These are phyloP conservation scores for Ametastegia equiseti DNA, from an alignment of 2,888 invertebrate species.

Conservation along the genomic window DNA sequence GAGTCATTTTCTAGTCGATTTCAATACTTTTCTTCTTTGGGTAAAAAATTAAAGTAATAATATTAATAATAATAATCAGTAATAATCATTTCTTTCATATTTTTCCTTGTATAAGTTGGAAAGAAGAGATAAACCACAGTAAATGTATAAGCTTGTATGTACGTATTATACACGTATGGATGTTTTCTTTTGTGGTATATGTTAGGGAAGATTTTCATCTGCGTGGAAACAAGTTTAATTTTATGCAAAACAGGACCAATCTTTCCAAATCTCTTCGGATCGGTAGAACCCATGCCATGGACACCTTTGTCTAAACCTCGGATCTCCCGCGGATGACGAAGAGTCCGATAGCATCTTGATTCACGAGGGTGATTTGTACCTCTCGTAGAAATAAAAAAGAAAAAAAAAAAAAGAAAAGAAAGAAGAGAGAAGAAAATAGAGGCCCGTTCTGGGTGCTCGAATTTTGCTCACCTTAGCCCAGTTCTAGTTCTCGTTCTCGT, in stretches of 20 bases:
- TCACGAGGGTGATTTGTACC: constrained; percentile 38
- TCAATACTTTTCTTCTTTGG: too few relatives aligned
- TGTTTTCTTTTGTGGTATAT: too few relatives aligned
- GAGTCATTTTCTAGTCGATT: too few relatives aligned
- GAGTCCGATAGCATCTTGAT: constrained; percentile 42
- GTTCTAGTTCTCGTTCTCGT: not conserved
- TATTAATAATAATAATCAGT: too few relatives aligned
- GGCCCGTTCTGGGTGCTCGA: constrained; percentile 8
- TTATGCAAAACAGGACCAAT: constrained; percentile 41
- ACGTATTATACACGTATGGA: too few relatives aligned
- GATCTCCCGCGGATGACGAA: constrained; percentile 40
- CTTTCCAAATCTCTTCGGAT: constrained; percentile 27
- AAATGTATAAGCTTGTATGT: too few relatives aligned
- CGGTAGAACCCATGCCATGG: constrained; percentile 19
- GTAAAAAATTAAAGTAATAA: too few relatives aligned
- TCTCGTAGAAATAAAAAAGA: not conserved
- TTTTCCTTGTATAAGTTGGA: too few relatives aligned
- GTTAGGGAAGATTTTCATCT: constrained; percentile 33
- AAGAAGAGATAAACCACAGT: not conserved
- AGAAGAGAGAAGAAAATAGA: not conserved
- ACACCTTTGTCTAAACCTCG: constrained; percentile 28
- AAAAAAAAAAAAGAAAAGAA: not conserved
- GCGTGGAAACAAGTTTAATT: constrained; percentile 42
- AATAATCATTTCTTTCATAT: too few relatives aligned
- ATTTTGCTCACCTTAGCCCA: constrained; percentile 3